Base-by-base conservation (phyloP, 92 coral and sea anemone species). In the Diadumene lineata region DNA sequence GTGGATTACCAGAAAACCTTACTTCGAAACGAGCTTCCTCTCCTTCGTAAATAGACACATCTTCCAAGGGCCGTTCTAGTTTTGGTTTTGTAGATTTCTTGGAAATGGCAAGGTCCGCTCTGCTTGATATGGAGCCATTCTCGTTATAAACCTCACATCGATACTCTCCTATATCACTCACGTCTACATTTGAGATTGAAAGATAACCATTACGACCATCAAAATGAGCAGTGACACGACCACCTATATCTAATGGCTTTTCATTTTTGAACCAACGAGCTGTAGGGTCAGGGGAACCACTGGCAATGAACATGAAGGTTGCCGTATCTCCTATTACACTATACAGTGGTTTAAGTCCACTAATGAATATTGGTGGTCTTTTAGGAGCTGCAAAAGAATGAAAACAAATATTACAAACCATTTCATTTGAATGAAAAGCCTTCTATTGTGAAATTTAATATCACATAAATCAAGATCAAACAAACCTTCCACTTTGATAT, bases 401-500 rank as follows among this genome's bases (percentile, higher is more conserved):
- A 24, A 38, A 34, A 9, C 25, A 55, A 3, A 16, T 16, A 16
- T 53, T 53, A 21, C 24, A 13, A 53, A 31, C 27, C 29, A 27
- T 21, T 28, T 13, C 48, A 7, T 18, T 2, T 11, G 7, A 26
- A 60, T 23, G 34, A 11, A 46, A 23, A 30, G n/a, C n/a, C n/a
- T n/a, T n/a, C n/a, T n/a, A n/a, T n/a, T n/a, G n/a, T n/a, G n/a
- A n/a, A n/a, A n/a, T n/a, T n/a, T n/a, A n/a, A n/a, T n/a, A n/a
- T n/a, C n/a, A n/a, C 38, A 74, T 16, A 18, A 44, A 43, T 30
- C 17, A 75, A 58, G 9, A n/a, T n/a, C 17, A 22, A 11, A 64
- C 88, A 34, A 70, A 89, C 93, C 93, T 73, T 75, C 84, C 26
- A 89, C 90, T 26, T 66, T 72, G 46, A 89, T 66, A 43, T 50